Percentiles rank a stretch among this genome's conserved stretches.
Evolutionary conservation across 2,113 vertebrate species (phyloP).

Genomic region (Hypocryptadius cinnamomeus): DNA sequence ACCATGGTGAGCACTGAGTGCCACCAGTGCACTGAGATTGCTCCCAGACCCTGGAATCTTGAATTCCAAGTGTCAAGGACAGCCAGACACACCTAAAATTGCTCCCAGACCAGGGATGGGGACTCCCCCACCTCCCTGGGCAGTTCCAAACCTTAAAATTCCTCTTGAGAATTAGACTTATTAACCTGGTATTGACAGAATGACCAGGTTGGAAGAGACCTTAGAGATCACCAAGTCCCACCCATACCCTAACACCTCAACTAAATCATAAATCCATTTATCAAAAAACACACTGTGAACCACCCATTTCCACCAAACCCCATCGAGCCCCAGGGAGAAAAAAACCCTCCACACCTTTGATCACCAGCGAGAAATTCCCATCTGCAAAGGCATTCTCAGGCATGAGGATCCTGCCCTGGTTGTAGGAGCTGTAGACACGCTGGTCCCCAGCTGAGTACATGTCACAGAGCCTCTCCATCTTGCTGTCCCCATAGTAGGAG

Average conservation of each 20-base stretch:
- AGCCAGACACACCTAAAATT: neutral
- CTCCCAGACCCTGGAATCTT: neutral
- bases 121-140: neutral
- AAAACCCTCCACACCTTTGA: conserved; percentile 58
- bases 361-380: conserved; percentile 92
- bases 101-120: neutral
- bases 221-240: neutral
- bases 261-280: neutral
- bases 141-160: neutral
- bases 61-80: neutral
- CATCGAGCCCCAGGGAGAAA: neutral
- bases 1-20: neutral
- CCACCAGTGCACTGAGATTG: neutral
- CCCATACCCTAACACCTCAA: neutral
- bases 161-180: neutral
- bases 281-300: neutral
- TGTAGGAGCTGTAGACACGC: conserved; percentile 84
- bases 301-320: neutral
- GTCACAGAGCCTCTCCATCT: conserved; percentile 79
- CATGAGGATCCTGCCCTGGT: conserved; percentile 80
- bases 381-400: conserved; percentile 78
- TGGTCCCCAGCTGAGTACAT: conserved; percentile 85
- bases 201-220: neutral
- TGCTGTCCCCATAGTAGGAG: conserved; percentile 13
- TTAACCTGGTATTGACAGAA: neutral